These are phyloP conservation scores for Thermophis baileyi DNA, from an alignment of 2,113 vertebrate species.

Conservation along the genomic window DNA sequence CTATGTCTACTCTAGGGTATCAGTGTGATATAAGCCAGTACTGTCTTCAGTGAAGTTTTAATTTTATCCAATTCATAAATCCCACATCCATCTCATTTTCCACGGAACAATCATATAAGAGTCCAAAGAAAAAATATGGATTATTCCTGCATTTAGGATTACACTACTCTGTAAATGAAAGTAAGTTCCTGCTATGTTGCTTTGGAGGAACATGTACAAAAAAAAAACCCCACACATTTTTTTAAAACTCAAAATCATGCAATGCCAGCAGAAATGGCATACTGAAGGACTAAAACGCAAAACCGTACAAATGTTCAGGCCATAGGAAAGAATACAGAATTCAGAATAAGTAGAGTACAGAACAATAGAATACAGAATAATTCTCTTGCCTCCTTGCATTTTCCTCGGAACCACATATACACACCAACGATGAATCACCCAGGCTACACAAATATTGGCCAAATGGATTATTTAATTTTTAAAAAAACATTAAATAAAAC, in stretches of 20 bases:
- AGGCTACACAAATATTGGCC: background rate
- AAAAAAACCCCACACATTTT: background rate
- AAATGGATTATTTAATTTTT: background rate
- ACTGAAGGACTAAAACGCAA: background rate
- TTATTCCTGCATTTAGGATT: background rate
- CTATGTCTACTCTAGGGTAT: background rate
- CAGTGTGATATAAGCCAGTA: background rate
- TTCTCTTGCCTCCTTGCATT: background rate
- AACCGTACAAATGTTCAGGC: background rate
- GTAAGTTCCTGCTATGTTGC: background rate
- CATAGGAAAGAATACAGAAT: background rate
- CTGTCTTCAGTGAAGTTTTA: background rate
- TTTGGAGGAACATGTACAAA: background rate
- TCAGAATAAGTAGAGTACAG: background rate
- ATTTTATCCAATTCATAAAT: background rate
- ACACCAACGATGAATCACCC: background rate
- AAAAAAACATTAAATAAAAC: background rate
- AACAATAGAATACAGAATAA: background rate
- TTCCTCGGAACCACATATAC: background rate
- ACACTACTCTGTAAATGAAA: background rate
- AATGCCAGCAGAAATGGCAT: background rate
- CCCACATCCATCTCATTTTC: background rate
- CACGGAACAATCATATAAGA: background rate
- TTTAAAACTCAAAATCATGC: background rate
- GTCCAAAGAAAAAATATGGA: background rate